Conservation (phyloP, 2,797 vertebrate species). For the Semaprochilodus insignis region DNA sequence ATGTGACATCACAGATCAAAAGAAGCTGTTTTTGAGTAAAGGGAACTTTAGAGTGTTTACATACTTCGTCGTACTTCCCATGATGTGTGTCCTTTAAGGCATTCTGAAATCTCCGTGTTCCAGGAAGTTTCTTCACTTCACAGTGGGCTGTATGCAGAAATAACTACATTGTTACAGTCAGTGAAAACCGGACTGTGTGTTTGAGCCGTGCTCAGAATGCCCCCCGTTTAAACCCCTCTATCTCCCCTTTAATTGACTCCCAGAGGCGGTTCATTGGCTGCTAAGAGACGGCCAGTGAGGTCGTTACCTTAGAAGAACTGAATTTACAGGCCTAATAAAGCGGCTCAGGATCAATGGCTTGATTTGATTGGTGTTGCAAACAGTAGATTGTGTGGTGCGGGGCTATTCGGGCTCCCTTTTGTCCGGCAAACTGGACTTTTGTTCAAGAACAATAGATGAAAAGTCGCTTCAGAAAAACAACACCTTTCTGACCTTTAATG, state of each 20-base stretch:
- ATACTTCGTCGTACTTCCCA: too few species aligned
- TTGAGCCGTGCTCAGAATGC: neutral
- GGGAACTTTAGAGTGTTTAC: too few species aligned
- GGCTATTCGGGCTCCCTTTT: slow-evolving; percentile 7
- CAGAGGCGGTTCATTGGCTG: slow-evolving; percentile 23
- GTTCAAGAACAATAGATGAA: neutral
- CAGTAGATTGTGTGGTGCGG: slow-evolving; percentile 23
- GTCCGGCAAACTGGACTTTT: slow-evolving; percentile 11
- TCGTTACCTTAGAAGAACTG: slow-evolving; percentile 26
- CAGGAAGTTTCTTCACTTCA: too few species aligned
- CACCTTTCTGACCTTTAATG: neutral
- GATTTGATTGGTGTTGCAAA: slow-evolving; percentile 22
- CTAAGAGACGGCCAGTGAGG: neutral
- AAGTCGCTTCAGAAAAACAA: neutral
- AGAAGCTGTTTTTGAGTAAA: too few species aligned
- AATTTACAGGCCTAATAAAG: slow-evolving; percentile 39
- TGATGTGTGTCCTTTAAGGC: too few species aligned
- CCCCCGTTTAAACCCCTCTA: slow-evolving; percentile 11
- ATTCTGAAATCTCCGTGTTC: too few species aligned
- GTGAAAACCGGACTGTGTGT: neutral
- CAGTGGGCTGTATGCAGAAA: too few species aligned
- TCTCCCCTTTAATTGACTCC: slow-evolving; percentile 31
- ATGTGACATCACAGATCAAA: too few species aligned
- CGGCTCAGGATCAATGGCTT: slow-evolving; percentile 23
- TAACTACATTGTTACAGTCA: neutral